Evolutionary conservation across 2,113 vertebrate species (phyloP).

Genomic region (Petromus typicus): DNA sequence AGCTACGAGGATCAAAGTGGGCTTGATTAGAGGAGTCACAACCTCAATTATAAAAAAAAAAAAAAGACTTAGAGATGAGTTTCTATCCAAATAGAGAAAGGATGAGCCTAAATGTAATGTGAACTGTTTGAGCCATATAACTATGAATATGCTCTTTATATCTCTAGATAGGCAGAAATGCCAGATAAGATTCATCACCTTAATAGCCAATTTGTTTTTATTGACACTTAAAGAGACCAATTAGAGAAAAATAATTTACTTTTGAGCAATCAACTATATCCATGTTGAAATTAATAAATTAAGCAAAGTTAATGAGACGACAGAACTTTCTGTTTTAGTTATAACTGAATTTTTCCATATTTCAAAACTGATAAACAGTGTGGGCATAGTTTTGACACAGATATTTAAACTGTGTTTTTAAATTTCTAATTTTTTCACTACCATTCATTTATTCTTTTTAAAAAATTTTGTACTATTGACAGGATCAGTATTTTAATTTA

Average conservation of each 20-base stretch:
- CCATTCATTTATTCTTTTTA: not conserved
- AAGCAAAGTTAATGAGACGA: not conserved
- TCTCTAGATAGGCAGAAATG: not conserved
- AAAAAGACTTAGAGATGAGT: not conserved
- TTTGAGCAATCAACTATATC: slow-evolving; percentile 7
- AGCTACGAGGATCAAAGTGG: not conserved
- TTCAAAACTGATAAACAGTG: too few species aligned
- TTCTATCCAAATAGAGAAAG: not conserved
- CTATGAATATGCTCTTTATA: not conserved
- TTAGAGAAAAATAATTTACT: slow-evolving; percentile 55
- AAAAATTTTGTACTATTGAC: not conserved
- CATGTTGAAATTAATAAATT: slow-evolving; percentile 36
- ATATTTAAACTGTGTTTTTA: not conserved
- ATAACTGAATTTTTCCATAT: not conserved
- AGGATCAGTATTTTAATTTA: not conserved
- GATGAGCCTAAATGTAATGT: not conserved
- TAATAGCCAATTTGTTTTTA: slow-evolving; percentile 50
- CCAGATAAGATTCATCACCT: not conserved
- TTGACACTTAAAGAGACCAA: not conserved
- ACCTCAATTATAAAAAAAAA: not conserved
- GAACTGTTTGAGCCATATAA: not conserved
- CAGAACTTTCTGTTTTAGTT: not conserved
- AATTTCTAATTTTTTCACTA: not conserved
- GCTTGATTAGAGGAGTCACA: not conserved
- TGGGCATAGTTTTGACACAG: too few species aligned